Base-by-base conservation (phyloP, 1,140 invertebrate genomes). In the Monomorium pharaonis region DNA sequence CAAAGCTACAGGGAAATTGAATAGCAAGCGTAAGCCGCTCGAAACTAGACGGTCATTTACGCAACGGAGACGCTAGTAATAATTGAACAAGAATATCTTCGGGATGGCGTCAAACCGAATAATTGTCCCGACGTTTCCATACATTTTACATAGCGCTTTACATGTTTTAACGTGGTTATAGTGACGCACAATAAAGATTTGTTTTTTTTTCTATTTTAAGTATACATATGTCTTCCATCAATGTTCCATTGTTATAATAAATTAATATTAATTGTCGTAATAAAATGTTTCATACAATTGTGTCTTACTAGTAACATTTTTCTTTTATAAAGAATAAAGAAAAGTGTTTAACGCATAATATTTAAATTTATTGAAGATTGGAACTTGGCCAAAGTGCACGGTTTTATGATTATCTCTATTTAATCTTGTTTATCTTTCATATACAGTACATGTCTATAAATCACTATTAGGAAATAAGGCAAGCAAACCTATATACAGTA, bases 41-140 rank as follows among this genome's bases (percentile, higher is more conserved):
- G 67, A 74, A 81, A 74, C 51, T 74, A 72, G 67, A 58, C 67
- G 37, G 51, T 60, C 67, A 74, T 74, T 83, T 70, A 33, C 78
- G 51, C 51, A 33, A 24, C 24, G 9, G 18, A 49, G 24, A 81
- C 33, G 44, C 54, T 33, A 24, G 18, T 47, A 83, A 74, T 83
- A 74, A 60, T 83, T 72, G 42, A 83, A 72, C 65, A 30, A 58
- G 37, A 67, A 72, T 81, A 81, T 81, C 49, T n/a, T 27, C 14
- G 21, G 9, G 3, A 18, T 14, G 18, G 37, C 27, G 21, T 72
- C 33, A 37, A 81, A 81, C 16, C 10, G 47, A 69, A 12, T 80
- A 81, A 81, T 56, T 24, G 49, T 49, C 6, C 4, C 16, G n/a
- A 51, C n/a, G 10, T 80, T 80, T 54, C 33, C 30, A 33, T 67